Base-by-base conservation (phyloP, 2,113 vertebrate species). In the Gallinago jamesoni region DNA sequence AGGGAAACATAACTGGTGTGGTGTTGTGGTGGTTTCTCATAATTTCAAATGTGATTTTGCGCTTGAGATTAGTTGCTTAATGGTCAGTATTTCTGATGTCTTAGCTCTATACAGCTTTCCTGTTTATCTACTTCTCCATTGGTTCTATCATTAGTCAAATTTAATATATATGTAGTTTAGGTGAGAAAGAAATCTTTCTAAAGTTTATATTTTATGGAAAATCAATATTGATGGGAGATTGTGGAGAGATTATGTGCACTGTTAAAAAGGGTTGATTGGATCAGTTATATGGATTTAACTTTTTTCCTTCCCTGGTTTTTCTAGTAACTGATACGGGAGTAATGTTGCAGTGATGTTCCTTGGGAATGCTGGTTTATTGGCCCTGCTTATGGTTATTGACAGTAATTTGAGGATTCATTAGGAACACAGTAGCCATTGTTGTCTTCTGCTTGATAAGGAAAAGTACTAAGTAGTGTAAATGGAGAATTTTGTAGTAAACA, bases 41-140 rank as follows among this genome's bases (percentile, higher is more conserved):
- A 52, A 35, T 94, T 97, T 95, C 70, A 47, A 57, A 60, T 92
- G 79, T 73, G 45, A 33, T 70, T 93, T 95, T 94, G 33, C 22
- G 21, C 31, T 43, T 83, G 8, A 50, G 56, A 27, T 78, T 47
- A 69, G 21, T 62, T 93, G 57, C 64, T 92, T 88, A 25, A 25
- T n/a, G 57, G 9, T 82, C 33, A 45, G 45, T 62, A 62, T 77
- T 76, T 89, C 43, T 81, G 55, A 25, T 57, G 5, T 28, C 16
- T 63, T 87, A 76, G 14, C 28, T 20, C 27, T 35, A 8, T 73
- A 50, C 37, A 66, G 21, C 23, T 56, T 60, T 33, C 7, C 27
- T 7, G 0, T 75, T 70, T 75, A 10, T 43, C 21, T 82, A 1
- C 10, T 41, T 37, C 25, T 48, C 27, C 4, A 5, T 12, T 50